Base-by-base conservation (phyloP, 2,797 vertebrate species). In the Australoheros facetus region DNA sequence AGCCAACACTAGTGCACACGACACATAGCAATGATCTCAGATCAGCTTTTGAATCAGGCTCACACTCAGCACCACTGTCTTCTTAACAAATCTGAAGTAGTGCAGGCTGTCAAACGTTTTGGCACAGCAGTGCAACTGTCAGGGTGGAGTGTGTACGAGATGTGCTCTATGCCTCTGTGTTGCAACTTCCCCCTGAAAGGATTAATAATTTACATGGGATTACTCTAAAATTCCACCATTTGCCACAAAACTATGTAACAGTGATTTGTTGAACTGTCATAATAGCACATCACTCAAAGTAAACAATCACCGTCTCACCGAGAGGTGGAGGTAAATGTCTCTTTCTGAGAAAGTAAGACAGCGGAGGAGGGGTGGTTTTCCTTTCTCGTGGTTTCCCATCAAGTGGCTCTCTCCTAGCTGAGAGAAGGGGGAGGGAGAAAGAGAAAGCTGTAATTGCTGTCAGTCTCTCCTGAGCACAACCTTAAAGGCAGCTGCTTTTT, bases 381-480 rank as follows among this genome's bases (percentile, higher is more conserved):
- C 90, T 92, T 94, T 93, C 89, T 93, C 73, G 90, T 88, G 91
- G 94, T 94, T 94, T 95, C 92, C 85, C 92, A 88, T 92, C 71
- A 87, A 93, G 92, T 93, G 93, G 90, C 91, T 94, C 91, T 91
- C 78, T 83, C 57, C 78, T 42, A 42, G 78, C 88, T 82, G 71
- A 59, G 79, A 26, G 23, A 16, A 23, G 76, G 57, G 37, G 58
- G 85, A 60, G 66, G 78, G 73, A 81, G 89, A 85, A 88, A 92
- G 86, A 90, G 89, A 79, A 75, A 82, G 84, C 89, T 92, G 93
- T 96, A 96, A 96, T 96, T 96, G 95, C 96, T 96, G 96, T 96
- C 96, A 96, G 93, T 96, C 95, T 94, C 91, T 94, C 89, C 91
- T 91, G 88, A 93, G 87, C 92, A 66, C 85, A 93, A 80, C 85